Conservation (phyloP, 2,113 vertebrate genomes). For the Rhinogobius similis region DNA sequence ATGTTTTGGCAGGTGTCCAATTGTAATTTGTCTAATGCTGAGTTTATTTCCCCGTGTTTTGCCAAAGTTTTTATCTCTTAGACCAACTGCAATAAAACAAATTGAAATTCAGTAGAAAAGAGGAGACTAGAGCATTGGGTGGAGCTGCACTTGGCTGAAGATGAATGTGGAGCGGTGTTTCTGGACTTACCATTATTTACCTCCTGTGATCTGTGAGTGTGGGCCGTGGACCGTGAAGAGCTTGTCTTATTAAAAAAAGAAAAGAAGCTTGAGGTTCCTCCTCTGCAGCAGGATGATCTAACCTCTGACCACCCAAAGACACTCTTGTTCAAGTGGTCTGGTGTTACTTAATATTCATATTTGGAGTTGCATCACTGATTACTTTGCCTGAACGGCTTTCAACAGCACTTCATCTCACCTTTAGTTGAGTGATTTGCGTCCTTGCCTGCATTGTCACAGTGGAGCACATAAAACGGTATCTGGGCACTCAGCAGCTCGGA, state of each 20-base stretch:
- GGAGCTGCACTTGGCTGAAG: background rate
- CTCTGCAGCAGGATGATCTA: slow-evolving; percentile 36
- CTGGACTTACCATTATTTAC: background rate
- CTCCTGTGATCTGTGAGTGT: background rate
- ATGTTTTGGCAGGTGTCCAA: background rate
- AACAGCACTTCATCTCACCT: slow-evolving; percentile 2
- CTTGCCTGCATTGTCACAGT: background rate
- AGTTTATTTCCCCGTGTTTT: background rate
- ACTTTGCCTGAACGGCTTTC: background rate
- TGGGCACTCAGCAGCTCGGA: slow-evolving; percentile 14
- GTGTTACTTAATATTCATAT: background rate
- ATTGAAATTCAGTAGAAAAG: background rate
- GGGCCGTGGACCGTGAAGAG: slow-evolving; percentile 30
- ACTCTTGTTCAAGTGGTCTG: background rate
- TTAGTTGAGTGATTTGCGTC: background rate
- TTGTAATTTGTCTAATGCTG: background rate
- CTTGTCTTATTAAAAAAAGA: slow-evolving; percentile 22
- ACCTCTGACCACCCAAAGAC: slow-evolving; percentile 24
- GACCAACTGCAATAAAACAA: background rate
- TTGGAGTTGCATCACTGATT: background rate
- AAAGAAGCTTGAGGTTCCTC: slow-evolving; percentile 8
- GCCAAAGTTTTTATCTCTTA: background rate
- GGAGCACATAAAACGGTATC: slow-evolving; percentile 21
- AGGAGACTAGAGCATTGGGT: background rate
- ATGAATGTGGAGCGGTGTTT: background rate